These are phyloP conservation scores for Antennarius maculatus DNA, from an alignment of 2,797 vertebrate species.

Conservation along the genomic window DNA sequence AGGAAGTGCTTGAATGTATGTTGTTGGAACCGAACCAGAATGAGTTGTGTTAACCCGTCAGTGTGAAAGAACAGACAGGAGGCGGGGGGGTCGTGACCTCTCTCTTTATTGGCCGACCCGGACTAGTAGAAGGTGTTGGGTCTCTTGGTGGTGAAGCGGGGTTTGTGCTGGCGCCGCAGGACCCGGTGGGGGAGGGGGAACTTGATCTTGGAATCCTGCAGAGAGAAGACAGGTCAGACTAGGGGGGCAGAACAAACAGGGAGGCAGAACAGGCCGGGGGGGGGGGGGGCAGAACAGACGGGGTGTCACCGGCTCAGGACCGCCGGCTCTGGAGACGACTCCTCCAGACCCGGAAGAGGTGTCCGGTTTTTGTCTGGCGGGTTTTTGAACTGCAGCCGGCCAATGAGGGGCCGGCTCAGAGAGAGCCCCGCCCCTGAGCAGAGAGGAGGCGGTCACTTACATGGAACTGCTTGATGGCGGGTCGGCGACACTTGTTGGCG, in stretches of 20 bases:
- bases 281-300: background rate
- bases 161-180: constrained; percentile 95
- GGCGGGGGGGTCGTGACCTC: too few species aligned
- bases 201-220: constrained; percentile 91
- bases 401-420: constrained; percentile 45
- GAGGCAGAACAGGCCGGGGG: background rate
- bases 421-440: constrained; percentile 60
- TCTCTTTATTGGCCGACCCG: too few species aligned
- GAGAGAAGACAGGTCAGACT: background rate
- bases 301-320: constrained; percentile 67
- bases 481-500: constrained; percentile 90
- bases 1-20: too few species aligned
- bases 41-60: too few species aligned
- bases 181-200: constrained; percentile 97
- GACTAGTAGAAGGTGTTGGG: constrained; percentile 94
- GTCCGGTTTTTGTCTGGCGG: constrained; percentile 62
- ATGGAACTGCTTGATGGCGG: constrained; percentile 93
- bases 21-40: too few species aligned
- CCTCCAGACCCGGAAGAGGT: constrained; percentile 76
- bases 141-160: constrained; percentile 99
- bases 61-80: too few species aligned
- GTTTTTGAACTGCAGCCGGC: constrained; percentile 54
- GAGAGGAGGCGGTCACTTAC: constrained; percentile 77
- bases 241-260: too few species aligned
- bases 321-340: constrained; percentile 64